Conservation (phyloP, 1,140 invertebrate species). For the Drosophila kurseongensis region DNA sequence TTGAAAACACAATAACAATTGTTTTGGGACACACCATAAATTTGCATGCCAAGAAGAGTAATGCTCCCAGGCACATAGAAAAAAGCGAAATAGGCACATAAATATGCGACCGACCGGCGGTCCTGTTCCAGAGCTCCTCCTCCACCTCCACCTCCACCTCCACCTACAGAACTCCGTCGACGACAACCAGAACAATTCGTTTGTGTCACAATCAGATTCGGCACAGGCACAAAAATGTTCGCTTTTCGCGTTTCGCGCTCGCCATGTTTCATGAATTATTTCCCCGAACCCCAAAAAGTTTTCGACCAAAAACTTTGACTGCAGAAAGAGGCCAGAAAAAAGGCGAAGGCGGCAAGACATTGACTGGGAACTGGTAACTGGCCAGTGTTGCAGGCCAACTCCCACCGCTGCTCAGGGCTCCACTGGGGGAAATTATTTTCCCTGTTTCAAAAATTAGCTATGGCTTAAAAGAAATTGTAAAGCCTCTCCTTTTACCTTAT, state of each 20-base stretch:
- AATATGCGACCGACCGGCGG: conserved; percentile 61
- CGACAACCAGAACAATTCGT: conserved; percentile 80
- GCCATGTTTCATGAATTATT: conserved; percentile 83
- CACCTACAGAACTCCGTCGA: conserved; percentile 30
- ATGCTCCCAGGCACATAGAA: conserved; percentile 60
- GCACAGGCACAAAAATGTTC: conserved; percentile 78
- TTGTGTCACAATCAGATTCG: conserved; percentile 83
- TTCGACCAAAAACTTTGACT: conserved; percentile 72
- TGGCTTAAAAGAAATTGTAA: no score
- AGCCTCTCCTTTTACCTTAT: no score
- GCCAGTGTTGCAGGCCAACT: conserved; percentile 34
- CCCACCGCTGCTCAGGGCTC: conserved; percentile 23
- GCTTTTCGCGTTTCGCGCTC: conserved; percentile 72
- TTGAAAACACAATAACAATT: conserved; percentile 83
- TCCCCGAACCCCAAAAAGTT: conserved; percentile 68
- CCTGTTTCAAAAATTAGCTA: no score
- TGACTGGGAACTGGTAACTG: conserved; percentile 50
- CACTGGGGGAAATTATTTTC: conserved; percentile 3
- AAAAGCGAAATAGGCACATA: conserved; percentile 74
- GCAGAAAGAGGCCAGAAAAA: conserved; percentile 42
- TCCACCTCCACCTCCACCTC: neutral
- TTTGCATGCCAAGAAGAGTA: conserved; percentile 75
- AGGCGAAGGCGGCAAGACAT: conserved; percentile 53
- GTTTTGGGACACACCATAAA: conserved; percentile 82
- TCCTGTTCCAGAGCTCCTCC: conserved; percentile 3